phyloP scores from a whole-genome alignment of 1,140 invertebrate genomes.

The Heliconius nattereri region DNA sequence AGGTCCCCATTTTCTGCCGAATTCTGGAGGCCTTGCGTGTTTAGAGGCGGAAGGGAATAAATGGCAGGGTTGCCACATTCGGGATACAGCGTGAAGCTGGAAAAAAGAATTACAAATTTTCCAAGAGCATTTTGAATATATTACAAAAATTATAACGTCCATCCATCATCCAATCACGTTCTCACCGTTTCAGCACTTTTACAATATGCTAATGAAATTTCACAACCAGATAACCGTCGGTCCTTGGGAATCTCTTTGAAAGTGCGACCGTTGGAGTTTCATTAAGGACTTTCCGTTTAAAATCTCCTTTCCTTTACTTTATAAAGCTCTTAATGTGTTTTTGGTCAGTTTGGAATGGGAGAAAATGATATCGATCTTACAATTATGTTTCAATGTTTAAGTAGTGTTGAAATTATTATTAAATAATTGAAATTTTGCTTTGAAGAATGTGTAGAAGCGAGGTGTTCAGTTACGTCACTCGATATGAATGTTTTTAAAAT shows the following conservation, averaged over 20 bases:
- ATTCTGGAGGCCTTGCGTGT: too few species aligned
- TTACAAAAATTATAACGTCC: not conserved
- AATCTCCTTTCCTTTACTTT: not conserved
- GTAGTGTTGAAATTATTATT: too few species aligned
- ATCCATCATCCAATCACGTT: not conserved
- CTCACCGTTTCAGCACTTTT: conserved; percentile 4
- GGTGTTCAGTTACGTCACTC: too few species aligned
- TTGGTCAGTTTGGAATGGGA: conserved; percentile 5
- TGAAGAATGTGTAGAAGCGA: too few species aligned
- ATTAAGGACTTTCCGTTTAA: conserved; percentile 4
- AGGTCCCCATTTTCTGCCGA: too few species aligned
- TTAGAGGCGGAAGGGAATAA: too few species aligned
- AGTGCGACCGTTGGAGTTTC: not conserved
- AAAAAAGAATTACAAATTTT: not conserved
- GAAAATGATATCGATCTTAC: not conserved
- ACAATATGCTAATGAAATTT: conserved; percentile 6
- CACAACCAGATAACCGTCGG: conserved; percentile 10
- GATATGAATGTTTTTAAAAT: too few species aligned
- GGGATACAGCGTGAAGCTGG: too few species aligned
- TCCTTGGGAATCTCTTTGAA: conserved; percentile 11
- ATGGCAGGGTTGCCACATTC: too few species aligned
- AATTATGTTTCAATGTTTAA: too few species aligned
- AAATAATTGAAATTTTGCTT: too few species aligned
- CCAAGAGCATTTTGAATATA: not conserved
- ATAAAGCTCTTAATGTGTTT: not conserved